Evolutionary conservation across 2,113 vertebrate genomes (phyloP).

Genomic region (Corythornis vintsioides): DNA sequence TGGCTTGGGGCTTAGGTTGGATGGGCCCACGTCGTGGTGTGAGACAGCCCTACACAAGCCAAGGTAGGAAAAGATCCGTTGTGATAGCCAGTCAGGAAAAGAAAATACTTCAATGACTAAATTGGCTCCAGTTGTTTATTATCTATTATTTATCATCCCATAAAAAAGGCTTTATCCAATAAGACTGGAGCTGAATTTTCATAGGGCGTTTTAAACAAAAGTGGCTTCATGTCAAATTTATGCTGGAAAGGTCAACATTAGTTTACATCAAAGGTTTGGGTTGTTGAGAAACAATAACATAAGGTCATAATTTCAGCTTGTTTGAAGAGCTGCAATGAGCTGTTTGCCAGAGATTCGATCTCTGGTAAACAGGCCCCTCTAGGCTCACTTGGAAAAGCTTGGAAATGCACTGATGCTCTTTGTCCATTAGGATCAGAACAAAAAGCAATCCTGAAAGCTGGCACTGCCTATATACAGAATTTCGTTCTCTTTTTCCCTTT

Average conservation of each 20-base stretch:
- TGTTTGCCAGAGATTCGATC: slow-evolving; percentile 74
- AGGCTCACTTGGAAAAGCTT: slow-evolving; percentile 67
- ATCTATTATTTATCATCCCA: slow-evolving; percentile 60
- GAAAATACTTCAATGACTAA: slow-evolving; percentile 41
- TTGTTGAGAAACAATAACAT: slow-evolving; percentile 74
- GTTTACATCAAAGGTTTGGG: slow-evolving; percentile 67
- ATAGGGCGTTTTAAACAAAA: slow-evolving; percentile 61
- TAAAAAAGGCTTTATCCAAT: slow-evolving; percentile 25
- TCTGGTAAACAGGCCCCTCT: slow-evolving; percentile 69
- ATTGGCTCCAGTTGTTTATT: slow-evolving; percentile 62
- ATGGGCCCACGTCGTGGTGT: not conserved
- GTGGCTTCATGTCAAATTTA: slow-evolving; percentile 65
- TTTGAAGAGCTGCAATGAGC: slow-evolving; percentile 68
- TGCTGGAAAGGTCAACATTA: slow-evolving; percentile 62
- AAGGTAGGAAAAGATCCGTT: not conserved
- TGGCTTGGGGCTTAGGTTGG: not conserved
- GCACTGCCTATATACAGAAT: slow-evolving; percentile 54
- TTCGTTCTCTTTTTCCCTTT: not conserved
- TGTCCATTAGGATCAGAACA: slow-evolving; percentile 48
- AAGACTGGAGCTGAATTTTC: slow-evolving; percentile 50
- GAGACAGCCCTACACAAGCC: not conserved
- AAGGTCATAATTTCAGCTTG: slow-evolving; percentile 72
- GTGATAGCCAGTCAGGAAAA: slow-evolving; percentile 2
- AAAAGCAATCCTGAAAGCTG: slow-evolving; percentile 60
- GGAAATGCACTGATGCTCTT: slow-evolving; percentile 45